phyloP scores from a whole-genome alignment of 2,888 invertebrate species.

The Mactromeris polynyma region DNA sequence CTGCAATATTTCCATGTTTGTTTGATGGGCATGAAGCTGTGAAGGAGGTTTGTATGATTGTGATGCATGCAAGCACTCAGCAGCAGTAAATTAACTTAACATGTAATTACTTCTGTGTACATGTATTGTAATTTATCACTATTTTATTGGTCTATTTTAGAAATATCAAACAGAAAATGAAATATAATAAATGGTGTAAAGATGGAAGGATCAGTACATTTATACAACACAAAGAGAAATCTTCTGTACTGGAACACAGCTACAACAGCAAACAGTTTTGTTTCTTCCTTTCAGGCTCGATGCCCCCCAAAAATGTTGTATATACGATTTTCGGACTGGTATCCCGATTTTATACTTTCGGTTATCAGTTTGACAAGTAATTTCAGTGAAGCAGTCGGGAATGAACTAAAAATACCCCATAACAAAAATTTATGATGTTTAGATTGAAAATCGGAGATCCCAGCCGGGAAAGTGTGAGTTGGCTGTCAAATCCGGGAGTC shows the following conservation, averaged over 20 bases:
- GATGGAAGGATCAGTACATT: background rate
- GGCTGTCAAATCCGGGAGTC: too few species aligned
- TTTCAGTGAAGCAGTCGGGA: too few species aligned
- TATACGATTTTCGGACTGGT: too few species aligned
- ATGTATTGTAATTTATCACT: background rate
- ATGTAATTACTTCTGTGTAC: background rate
- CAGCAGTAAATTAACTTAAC: background rate
- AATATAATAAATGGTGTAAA: background rate
- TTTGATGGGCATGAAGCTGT: background rate
- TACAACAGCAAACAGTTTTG: too few species aligned
- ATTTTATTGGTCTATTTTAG: slow-evolving; percentile 1
- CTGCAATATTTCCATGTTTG: background rate
- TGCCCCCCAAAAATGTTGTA: too few species aligned
- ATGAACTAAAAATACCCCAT: too few species aligned
- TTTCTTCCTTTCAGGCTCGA: too few species aligned
- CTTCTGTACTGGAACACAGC: background rate
- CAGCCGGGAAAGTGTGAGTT: too few species aligned
- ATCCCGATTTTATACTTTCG: too few species aligned
- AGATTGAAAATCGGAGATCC: too few species aligned
- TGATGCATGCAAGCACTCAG: background rate
- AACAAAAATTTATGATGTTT: too few species aligned
- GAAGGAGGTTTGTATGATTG: background rate
- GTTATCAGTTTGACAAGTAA: too few species aligned
- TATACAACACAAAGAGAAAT: background rate
- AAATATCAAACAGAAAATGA: background rate